Conservation (phyloP, 2,797 vertebrate species). For the Anniella stebbinsi region DNA sequence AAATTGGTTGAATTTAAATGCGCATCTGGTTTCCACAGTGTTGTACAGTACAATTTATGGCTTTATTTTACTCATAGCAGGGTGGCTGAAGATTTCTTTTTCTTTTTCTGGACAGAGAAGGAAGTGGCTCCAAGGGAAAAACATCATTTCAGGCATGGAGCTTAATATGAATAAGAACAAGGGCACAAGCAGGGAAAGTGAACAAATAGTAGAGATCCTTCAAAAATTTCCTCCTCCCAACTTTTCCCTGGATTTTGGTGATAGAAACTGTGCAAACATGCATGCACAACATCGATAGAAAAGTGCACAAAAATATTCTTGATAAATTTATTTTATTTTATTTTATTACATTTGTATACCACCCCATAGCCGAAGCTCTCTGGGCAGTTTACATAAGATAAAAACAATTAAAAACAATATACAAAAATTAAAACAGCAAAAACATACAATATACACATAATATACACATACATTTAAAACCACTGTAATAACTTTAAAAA, state of each 20-base stretch:
- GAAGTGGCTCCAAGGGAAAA: not conserved
- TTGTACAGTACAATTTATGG: not conserved
- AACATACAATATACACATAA: too few species aligned
- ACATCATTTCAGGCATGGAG: not conserved
- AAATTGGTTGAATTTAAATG: constrained; percentile 18
- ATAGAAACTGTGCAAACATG: too few species aligned
- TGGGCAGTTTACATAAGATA: too few species aligned
- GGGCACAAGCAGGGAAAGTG: not conserved
- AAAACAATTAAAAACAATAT: too few species aligned
- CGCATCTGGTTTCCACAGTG: not conserved
- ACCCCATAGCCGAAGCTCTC: too few species aligned
- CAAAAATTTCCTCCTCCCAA: not conserved
- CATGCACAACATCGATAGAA: not conserved
- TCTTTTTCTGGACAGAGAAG: not conserved
- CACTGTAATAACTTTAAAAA: too few species aligned
- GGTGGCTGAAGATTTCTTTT: not conserved
- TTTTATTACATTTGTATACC: too few species aligned
- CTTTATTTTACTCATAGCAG: not conserved
- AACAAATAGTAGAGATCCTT: not conserved
- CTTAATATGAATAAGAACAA: not conserved
- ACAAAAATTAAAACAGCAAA: too few species aligned
- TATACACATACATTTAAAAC: too few species aligned
- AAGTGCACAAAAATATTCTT: not conserved
- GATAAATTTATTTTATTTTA: too few species aligned
- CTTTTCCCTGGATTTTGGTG: not conserved